Evolutionary conservation across 2,797 vertebrate genomes (phyloP), one percentile per base, ranked within the genome.

Genomic region (Pagetopsis macropterus): DNA sequence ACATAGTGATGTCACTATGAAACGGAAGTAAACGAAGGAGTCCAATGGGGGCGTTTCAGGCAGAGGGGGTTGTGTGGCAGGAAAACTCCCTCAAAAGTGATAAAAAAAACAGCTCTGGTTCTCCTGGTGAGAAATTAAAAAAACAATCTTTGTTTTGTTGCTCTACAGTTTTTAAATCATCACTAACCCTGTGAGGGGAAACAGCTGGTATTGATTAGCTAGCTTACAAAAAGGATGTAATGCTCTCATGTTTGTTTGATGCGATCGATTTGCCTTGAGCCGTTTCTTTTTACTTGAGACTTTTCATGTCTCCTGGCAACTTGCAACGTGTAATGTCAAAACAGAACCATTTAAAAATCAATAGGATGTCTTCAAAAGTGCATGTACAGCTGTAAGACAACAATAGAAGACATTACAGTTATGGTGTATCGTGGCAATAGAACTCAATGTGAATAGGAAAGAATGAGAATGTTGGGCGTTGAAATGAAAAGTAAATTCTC

Each of bases 221-320:
- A n/a, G 3, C 51, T 40, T 21, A 62, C 40, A 70, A 59, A 78
- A 48, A 57, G 16, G 17, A 60, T 13, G 44, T 33, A 41, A 45
- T 33, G 5, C 52, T 63, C 68, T 45, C 9, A 69, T 65, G 55
- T 67, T 33, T 65, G 66, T 72, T 50, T 70, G 48, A 65, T 51
- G 48, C 19, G 19, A 45, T 60, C 16, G 33, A 45, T 65, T 72
- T 43, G 8, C 37, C 54, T 46, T 44, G 14, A 57, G 16, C 2
- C 9, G 33, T 37, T 37, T 40, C 14, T 43, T 48, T 64, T 60
- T 37, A 19, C 43, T 40, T 23, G 23, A 45, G 19, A 33, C 14
- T 49, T 55, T 54, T 49, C 23, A 43, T 33, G 56, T 54, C 50
- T 62, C 40, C 45, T n/a, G 10, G 10, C 21, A 48, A 58, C 43